phyloP scores from a whole-genome alignment of 2,113 vertebrate species.

The Colius striatus region DNA sequence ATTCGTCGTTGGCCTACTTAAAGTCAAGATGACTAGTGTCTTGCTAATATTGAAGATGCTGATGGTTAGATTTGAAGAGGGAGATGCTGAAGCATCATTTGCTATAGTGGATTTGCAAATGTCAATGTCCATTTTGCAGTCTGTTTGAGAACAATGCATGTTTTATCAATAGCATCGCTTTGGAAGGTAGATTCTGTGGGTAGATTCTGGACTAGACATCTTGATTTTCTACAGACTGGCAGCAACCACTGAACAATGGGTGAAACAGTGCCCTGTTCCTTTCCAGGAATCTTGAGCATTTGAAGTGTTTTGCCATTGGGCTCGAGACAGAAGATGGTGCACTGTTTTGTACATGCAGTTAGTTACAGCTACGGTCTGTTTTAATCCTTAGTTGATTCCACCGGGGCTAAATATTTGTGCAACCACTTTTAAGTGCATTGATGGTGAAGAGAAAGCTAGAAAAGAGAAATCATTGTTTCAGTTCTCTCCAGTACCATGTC shows the following conservation, averaged over 20 bases:
- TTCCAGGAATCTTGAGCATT: not conserved
- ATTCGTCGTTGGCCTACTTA: too few relatives aligned
- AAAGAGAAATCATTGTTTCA: not conserved
- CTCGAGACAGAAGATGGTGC: not conserved
- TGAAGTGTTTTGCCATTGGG: not conserved
- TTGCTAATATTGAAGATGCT: not conserved
- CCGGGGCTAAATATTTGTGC: not conserved
- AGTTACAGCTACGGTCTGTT: not conserved
- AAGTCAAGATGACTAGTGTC: not conserved
- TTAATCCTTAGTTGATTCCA: not conserved
- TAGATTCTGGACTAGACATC: not conserved
- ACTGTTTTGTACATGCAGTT: not conserved
- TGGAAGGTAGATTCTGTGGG: not conserved
- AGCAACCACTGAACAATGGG: not conserved
- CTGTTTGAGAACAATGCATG: rapidly evolving
- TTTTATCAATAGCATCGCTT: not conserved
- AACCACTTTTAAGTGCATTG: not conserved
- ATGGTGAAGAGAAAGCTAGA: not conserved
- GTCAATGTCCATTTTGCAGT: not conserved
- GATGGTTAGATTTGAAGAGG: not conserved
- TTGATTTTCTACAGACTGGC: not conserved
- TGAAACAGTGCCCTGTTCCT: not conserved
- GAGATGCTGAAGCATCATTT: not conserved
- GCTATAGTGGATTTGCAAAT: not conserved
- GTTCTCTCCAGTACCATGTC: not conserved